Conservation (phyloP, 2,888 invertebrate species). For the Calephelis perditalis region DNA sequence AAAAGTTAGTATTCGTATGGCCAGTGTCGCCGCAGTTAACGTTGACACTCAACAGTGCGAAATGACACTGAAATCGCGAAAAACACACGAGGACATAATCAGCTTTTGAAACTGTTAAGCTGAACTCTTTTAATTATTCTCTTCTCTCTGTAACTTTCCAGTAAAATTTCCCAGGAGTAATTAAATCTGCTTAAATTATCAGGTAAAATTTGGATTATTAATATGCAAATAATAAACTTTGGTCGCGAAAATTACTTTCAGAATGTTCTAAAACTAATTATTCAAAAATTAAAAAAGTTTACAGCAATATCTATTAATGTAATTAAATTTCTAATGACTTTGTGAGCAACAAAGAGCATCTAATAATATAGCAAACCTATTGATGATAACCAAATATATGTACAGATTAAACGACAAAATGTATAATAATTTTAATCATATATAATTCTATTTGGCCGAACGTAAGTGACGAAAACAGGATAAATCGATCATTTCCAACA, state of each 20-base stretch:
- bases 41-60: no score
- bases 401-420: no score
- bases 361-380: no score
- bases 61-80: slow-evolving; percentile 14
- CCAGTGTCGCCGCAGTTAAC: no score
- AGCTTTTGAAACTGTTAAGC: slow-evolving; percentile 30
- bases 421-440: no score
- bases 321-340: no score
- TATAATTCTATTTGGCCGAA: no score
- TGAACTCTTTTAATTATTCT: slow-evolving; percentile 34
- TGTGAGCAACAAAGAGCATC: no score
- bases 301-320: background rate
- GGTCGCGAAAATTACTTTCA: slow-evolving; percentile 24
- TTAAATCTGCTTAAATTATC: background rate
- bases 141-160: slow-evolving; percentile 9
- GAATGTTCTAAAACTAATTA: slow-evolving; percentile 1
- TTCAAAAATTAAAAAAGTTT: background rate
- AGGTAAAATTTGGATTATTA: background rate
- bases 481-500: no score
- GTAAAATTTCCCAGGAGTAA: slow-evolving; percentile 14
- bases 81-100: slow-evolving; percentile 27
- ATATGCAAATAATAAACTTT: slow-evolving; percentile 1
- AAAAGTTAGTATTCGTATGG: no score
- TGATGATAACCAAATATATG: no score
- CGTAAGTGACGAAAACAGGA: no score